Base-by-base conservation (phyloP, 2,113 vertebrate species). In the Oenanthe oenanthe region DNA sequence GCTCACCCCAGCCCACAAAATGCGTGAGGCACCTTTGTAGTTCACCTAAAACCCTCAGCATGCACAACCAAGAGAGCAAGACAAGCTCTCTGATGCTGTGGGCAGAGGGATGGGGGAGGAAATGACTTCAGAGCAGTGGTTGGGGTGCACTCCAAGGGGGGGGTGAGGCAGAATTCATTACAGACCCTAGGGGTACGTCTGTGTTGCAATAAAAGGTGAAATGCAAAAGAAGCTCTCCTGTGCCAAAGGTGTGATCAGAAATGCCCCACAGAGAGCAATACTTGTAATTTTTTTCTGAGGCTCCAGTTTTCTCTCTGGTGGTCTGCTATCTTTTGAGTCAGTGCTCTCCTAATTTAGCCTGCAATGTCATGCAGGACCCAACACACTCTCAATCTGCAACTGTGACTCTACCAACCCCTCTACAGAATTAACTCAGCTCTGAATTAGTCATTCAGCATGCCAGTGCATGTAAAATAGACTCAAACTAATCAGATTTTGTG, bases 341-440 rank as follows among this genome's bases (percentile, higher is more conserved):
- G 34, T 2, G 12, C 50, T 45, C 82, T 62, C 71, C 72, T 71
- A 34, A 77, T 96, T 83, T 86, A 92, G 63, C 48, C 72, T 88
- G 75, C 63, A 75, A 7, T 83, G 61, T 67, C 54, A 38, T 71
- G 67, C 38, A 74, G 90, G 48, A 48, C 72, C 95, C 85, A 86
- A 21, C 56, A 61, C 48, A 80, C 36, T 20, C 71, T 77, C 60
- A 74, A 0, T 90, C 79, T 94, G 72, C 63, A 63, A 4, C 12
- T 88, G 82, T 83, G 92, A 67, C 90, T 94, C 78, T 65, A 66
- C 51, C 85, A 90, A 32, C n/a, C 65, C 65, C 85, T 80, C 82
- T 42, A 53, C 65, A 86, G 88, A 88, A 86, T 94, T 83, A 94
- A 88, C 82, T 92, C 79, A 19, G 63, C 75, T 93, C 92, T 74